Evolutionary conservation across 2,113 vertebrate species (phyloP), one percentile per base, ranked within the genome.

Genomic region (Eulacestoma nigropectus): DNA sequence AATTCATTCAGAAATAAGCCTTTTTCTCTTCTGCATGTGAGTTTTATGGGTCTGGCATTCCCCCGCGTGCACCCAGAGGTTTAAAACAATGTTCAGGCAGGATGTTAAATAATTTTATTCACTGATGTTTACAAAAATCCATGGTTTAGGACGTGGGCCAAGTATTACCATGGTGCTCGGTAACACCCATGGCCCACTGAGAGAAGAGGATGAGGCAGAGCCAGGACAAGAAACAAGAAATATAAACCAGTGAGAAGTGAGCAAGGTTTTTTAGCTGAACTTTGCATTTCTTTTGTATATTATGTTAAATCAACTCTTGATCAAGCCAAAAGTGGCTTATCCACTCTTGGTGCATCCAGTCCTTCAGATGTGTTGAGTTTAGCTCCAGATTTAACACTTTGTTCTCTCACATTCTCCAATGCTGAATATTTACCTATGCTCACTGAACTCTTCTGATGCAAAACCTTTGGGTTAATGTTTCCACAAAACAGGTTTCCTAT

Each of bases 71-170:
- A 74, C n/a, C 37, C 76, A 72, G 90, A 95, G 64, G 47, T 81
- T 81, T 92, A 75, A 83, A 87, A 82, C 83, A 93, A 73, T 87
- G 62, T 93, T 93, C 68, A 92, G 56, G 49, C 73, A 93, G 83
- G 83, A 93, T 93, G 56, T 91, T 91, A 87, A 94, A 92, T 91
- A 91, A 87, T 83, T 85, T 93, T 91, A 56, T 95, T 93, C 57
- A 68, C 47, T 84, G 32, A 91, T 89, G 84, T 95, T 97, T 95
- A 90, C 64, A 70, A 81, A 97, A 87, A 75, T 73, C 46, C 73
- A 86, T 76, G 64, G 59, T 89, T 90, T 84, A 65, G 73, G 42
- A 47, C 1, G 13, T 76, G 53, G 22, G 62, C 76, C 94, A 96
- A 95, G 76, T 86, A 83, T 90, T 95, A 78, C 87, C 91, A 82